Evolutionary conservation across 1,140 invertebrate genomes (phyloP), one percentile per base, ranked within the genome.

Genomic region (Rhyzopertha dominica): DNA sequence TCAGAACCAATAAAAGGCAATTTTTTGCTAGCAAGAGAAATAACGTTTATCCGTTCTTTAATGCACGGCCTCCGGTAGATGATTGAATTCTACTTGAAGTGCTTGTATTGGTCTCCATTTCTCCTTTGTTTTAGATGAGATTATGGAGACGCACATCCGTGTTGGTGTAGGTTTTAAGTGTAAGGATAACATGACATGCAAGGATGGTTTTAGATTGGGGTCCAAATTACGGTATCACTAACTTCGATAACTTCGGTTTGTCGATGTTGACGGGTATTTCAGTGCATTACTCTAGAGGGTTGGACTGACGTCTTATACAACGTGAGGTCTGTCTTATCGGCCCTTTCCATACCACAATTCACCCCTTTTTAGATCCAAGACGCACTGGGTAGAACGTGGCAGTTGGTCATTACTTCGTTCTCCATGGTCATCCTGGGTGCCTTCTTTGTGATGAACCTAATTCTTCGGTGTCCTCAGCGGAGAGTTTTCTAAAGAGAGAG

Each of bases 401-500:
- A 95, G 43, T 99, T 99, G 67, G 87, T 99, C 49, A n/a, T n/a
- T n/a, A n/a, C n/a, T n/a, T n/a, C n/a, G n/a, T n/a, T n/a, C n/a
- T 95, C 94, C 16, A 85, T 99, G 76, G 95, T 99, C 52, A 98
- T 99, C 49, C 81, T 99, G 46, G 97, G 96, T 38, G 97, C 96
- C 53, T 99, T 99, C 75, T 99, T 99, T 74, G 96, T 99, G 45
- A 96, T 99, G 85, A 99, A 99, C 73, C 81, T 99, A 37, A 98
- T 99, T 85, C 91, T 99, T n/a, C 70, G 97, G 96, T 92, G 97
- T 99, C 53, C 81, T 99, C 61, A 98, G 93, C 77, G 97, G 93
- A 77, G 97, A 99, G 70, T 99, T 99, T 77, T 99, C 97, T 19
- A 99, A 99, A 77, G 97, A 99, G 73, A 89, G 95, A 84, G 96